Evolutionary conservation across 1,140 invertebrate genomes (phyloP), one percentile per base, ranked within the genome.

Genomic region (Eumaeus atala): DNA sequence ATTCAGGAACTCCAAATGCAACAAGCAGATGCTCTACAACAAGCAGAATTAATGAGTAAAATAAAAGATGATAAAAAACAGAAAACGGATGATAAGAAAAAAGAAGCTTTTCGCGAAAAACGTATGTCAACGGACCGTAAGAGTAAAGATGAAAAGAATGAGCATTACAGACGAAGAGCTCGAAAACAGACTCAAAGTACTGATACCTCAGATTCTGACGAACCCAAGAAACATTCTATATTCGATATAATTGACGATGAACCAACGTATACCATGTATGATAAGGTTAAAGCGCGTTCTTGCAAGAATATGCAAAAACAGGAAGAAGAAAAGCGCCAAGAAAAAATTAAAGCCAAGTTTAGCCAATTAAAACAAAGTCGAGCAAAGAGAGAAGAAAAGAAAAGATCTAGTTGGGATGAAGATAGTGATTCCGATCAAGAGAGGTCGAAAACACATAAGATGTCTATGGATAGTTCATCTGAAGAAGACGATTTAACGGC

Each of bases 181-280:
- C 74, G 89, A 47, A 90, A 89, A 77, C 75, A 77, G 28, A 83
- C 80, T 35, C 89, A 90, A 51, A 90, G 87, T 63, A 89, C 89
- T 18, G 90, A 91, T 51, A 91, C 88, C 55, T 89, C 89, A 10
- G 90, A 92, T 68, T 93, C 93, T 35, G 93, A 94, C 67, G 93
- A 93, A 74, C 91, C 92, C 44, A 93, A 96, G 75, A 95, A 95
- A 83, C 94, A 95, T 87, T 96, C 95, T n/a, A 96, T 96, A 64
- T 97, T 96, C 82, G 95, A 96, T 74, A 95, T 96, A 57, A 91
- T 95, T 17, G 94, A 96, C 69, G 95, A 97, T 68, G 95, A 94
- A 59, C 95, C 95, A 3, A 93, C 93, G 10, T 98, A 97, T 74
- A 96, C 97, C 34, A 99, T 99, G 97, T 99, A 99, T 80, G 97